These are phyloP conservation scores for Camponotus fellah DNA, from an alignment of 2,888 invertebrate genomes.

Conservation along the genomic window DNA sequence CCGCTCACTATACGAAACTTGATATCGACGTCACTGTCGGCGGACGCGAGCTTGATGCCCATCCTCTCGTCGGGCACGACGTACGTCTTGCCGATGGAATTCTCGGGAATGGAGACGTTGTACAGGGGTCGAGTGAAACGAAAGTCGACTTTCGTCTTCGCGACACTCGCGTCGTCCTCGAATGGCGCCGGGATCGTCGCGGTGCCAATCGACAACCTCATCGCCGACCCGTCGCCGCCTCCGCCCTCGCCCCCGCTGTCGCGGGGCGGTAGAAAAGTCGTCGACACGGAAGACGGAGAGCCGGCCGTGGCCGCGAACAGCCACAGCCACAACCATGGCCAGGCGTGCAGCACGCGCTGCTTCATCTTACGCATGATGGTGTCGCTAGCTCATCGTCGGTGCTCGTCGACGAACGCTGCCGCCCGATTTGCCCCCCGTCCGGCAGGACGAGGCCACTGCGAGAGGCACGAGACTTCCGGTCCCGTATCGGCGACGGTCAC, in stretches of 20 bases:
- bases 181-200: constrained; percentile 48
- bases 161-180: constrained; percentile 55
- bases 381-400: constrained; percentile 84
- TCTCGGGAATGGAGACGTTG: constrained; percentile 97
- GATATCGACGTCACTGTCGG: constrained; percentile 87
- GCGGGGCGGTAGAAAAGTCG: constrained; percentile 61
- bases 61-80: constrained; percentile 92
- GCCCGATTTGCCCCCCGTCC: constrained; percentile 37
- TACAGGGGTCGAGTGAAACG: constrained; percentile 92
- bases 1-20: constrained; percentile 95
- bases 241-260: constrained; percentile 42
- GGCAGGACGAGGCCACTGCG: constrained; percentile 40
- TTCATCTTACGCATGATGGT: constrained; percentile 82
- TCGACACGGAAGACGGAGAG: constrained; percentile 74
- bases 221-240: background rate
- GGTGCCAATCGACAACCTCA: constrained; percentile 58
- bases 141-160: constrained; percentile 85
- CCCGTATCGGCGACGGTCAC: constrained; percentile 48
- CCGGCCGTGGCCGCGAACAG: constrained; percentile 81
- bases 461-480: constrained; percentile 28
- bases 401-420: constrained; percentile 49
- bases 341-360: constrained; percentile 82
- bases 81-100: constrained; percentile 96
- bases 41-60: constrained; percentile 89
- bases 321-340: constrained; percentile 85